Percentiles rank a stretch among this genome's conserved stretches.
Conservation (phyloP, 2,888 invertebrate genomes). For the Drosophila sordidula region DNA sequence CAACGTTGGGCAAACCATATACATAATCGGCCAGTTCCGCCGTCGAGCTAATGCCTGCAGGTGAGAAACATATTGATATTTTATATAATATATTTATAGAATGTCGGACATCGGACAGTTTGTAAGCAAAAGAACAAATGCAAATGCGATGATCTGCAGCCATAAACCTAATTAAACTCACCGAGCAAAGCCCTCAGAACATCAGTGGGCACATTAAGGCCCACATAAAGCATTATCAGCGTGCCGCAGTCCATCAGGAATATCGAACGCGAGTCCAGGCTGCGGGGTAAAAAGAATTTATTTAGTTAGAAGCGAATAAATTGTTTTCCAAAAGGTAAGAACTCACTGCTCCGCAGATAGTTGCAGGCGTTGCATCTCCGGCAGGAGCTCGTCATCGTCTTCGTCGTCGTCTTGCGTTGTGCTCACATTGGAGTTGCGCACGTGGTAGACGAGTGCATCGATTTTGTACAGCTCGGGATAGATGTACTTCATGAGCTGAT, state of each 20-base stretch:
- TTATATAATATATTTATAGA: too few species aligned
- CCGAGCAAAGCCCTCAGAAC: slow-evolving; percentile 91
- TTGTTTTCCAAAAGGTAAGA: background rate
- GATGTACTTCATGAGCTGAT: slow-evolving; percentile 91
- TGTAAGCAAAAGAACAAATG: too few species aligned
- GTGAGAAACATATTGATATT: too few species aligned
- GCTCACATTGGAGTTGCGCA: slow-evolving; percentile 77
- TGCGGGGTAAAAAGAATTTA: slow-evolving; percentile 47
- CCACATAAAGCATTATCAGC: slow-evolving; percentile 92
- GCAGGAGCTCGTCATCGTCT: slow-evolving; percentile 84
- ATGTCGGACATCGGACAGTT: too few species aligned
- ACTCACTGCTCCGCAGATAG: slow-evolving; percentile 91
- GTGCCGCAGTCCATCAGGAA: slow-evolving; percentile 96
- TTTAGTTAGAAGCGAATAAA: background rate
- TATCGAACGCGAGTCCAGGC: slow-evolving; percentile 93
- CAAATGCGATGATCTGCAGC: too few species aligned
- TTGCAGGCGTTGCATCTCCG: slow-evolving; percentile 92
- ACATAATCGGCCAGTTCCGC: slow-evolving; percentile 91
- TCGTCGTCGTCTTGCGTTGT: slow-evolving; percentile 73
- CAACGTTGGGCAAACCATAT: slow-evolving; percentile 91
- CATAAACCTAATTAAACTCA: slow-evolving; percentile 47
- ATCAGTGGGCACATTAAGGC: slow-evolving; percentile 90
- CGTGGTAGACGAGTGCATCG: slow-evolving; percentile 88
- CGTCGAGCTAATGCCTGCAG: slow-evolving; percentile 89
- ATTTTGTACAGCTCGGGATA: slow-evolving; percentile 97